These are phyloP conservation scores for Solenopsis fugax DNA, from an alignment of 1,140 invertebrate genomes.

Conservation along the genomic window DNA sequence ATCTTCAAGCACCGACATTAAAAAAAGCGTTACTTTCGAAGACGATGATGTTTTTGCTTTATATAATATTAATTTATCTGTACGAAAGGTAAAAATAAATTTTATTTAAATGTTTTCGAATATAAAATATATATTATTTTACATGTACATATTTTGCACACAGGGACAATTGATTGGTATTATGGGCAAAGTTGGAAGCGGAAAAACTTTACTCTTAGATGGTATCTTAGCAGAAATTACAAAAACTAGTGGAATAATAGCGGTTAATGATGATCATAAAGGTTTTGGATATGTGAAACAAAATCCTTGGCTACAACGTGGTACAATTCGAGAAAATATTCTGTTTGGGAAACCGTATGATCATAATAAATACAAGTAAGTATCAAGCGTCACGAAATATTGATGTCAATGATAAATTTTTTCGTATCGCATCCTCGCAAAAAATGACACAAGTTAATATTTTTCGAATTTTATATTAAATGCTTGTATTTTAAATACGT, in stretches of 20 bases:
- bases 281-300: slow-evolving; percentile 96
- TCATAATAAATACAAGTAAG: slow-evolving; percentile 90
- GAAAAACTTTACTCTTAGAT: slow-evolving; percentile 92
- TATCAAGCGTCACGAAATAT: slow-evolving; percentile 52
- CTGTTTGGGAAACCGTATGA: slow-evolving; percentile 95
- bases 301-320: slow-evolving; percentile 96
- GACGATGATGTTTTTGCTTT: slow-evolving; percentile 84
- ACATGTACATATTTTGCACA: slow-evolving; percentile 38
- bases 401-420: slow-evolving; percentile 14
- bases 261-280: slow-evolving; percentile 88
- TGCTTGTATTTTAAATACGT: no score
- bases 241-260: slow-evolving; percentile 89
- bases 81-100: slow-evolving; percentile 86
- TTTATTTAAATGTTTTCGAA: slow-evolving; percentile 10
- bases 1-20: slow-evolving; percentile 71
- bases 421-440: neutral
- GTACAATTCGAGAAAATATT: slow-evolving; percentile 97
- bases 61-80: slow-evolving; percentile 87
- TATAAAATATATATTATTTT: slow-evolving; percentile 44
- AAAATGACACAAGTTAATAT: no score
- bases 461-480: no score
- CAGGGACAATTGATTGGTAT: slow-evolving; percentile 91
- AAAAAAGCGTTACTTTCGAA: slow-evolving; percentile 77
- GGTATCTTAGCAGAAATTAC: slow-evolving; percentile 92
- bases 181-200: slow-evolving; percentile 91